Conservation (phyloP, 2,797 vertebrate species). For the Discoglossus pictus region DNA sequence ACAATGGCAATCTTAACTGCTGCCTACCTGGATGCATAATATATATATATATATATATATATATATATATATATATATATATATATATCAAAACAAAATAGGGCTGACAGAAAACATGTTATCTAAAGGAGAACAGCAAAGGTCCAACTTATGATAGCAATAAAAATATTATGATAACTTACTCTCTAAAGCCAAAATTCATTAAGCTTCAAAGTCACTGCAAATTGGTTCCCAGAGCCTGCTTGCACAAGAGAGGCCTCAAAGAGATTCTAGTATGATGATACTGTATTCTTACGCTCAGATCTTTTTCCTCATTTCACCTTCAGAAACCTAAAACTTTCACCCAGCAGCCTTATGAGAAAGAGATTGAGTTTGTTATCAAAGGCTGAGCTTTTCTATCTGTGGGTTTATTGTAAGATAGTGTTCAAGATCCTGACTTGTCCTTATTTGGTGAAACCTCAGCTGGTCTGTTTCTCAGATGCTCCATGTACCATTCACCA, state of each 20-base stretch:
- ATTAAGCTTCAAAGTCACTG: too few species aligned
- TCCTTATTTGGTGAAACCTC: conserved; percentile 39
- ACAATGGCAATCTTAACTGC: too few species aligned
- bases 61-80: too few species aligned
- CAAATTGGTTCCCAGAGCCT: neutral
- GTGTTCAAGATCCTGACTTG: conserved; percentile 10
- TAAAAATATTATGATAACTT: too few species aligned
- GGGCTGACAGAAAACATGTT: too few species aligned
- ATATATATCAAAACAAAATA: too few species aligned
- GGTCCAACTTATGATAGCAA: too few species aligned
- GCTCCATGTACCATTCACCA: conserved; percentile 15
- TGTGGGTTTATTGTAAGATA: conserved; percentile 14
- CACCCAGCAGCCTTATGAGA: conserved; percentile 1
- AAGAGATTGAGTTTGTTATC: conserved; percentile 24
- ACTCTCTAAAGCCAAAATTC: too few species aligned
- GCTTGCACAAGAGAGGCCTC: neutral
- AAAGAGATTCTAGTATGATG: too few species aligned
- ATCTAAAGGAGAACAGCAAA: too few species aligned
- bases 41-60: too few species aligned
- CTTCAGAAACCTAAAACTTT: conserved; percentile 12
- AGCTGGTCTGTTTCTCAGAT: conserved; percentile 10
- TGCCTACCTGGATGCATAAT: too few species aligned
- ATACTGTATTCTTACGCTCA: neutral
- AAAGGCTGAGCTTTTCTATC: conserved; percentile 15
- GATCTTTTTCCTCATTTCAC: conserved; percentile 11